Conservation (phyloP, 2,113 vertebrate species). For the Tachuris rubrigastra region DNA sequence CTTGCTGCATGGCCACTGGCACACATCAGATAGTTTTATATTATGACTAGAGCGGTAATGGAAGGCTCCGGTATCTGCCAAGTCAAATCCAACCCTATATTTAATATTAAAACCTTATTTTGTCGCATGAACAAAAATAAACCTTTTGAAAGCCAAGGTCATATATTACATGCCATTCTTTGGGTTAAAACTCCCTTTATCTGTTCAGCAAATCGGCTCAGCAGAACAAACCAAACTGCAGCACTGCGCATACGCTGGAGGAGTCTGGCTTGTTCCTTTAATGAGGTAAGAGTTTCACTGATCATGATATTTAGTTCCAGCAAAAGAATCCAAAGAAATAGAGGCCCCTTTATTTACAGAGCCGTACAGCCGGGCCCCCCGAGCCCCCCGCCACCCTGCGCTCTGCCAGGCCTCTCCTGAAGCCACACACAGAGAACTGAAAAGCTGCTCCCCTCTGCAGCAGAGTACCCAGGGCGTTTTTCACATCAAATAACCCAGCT, state of each 20-base stretch:
- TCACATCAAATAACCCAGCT: slow-evolving; percentile 62
- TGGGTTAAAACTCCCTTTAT: slow-evolving; percentile 36
- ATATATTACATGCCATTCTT: neutral
- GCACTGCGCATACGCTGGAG: neutral
- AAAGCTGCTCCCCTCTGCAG: slow-evolving; percentile 41
- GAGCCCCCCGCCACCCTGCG: neutral
- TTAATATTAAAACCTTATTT: slow-evolving; percentile 58
- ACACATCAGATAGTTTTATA: slow-evolving; percentile 19
- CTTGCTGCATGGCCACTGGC: slow-evolving; percentile 2
- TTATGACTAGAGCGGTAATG: slow-evolving; percentile 43
- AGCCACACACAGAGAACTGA: slow-evolving; percentile 61
- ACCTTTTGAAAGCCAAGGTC: slow-evolving; percentile 30
- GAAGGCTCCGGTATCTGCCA: slow-evolving; percentile 47
- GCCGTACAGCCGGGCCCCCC: neutral
- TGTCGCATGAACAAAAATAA: slow-evolving; percentile 49
- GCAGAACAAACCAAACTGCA: neutral
- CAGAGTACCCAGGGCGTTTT: slow-evolving; percentile 23
- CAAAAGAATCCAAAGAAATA: slow-evolving; percentile 60
- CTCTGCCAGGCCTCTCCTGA: slow-evolving; percentile 27
- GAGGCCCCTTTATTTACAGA: slow-evolving; percentile 60
- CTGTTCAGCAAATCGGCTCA: slow-evolving; percentile 31
- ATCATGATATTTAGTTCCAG: slow-evolving; percentile 56
- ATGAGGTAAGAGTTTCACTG: slow-evolving; percentile 50
- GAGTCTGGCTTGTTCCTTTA: slow-evolving; percentile 39
- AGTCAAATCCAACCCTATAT: slow-evolving; percentile 23